Conservation (phyloP, 2,797 vertebrate genomes). For the Callimico goeldii region DNA sequence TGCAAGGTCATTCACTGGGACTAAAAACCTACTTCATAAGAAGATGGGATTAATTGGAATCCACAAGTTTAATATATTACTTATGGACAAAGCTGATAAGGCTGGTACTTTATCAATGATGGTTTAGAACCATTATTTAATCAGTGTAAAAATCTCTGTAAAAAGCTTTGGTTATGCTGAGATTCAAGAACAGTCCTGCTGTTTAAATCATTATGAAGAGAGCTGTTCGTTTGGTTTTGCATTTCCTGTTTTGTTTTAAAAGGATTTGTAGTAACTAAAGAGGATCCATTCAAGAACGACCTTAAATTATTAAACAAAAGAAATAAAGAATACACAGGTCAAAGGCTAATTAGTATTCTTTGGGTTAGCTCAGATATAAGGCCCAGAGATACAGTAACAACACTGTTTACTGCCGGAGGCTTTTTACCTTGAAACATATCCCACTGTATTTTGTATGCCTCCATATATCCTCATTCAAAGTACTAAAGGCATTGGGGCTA, state of each 20-base stretch:
- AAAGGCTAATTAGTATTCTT: neutral
- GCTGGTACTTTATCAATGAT: neutral
- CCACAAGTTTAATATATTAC: neutral
- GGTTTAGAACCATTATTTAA: neutral
- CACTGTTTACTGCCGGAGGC: neutral
- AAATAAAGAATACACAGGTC: neutral
- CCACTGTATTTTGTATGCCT: neutral
- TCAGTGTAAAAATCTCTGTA: neutral
- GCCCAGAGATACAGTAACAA: neutral
- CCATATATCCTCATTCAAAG: neutral
- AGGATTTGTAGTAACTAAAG: neutral
- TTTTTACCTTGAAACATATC: constrained; percentile 1
- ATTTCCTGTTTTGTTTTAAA: neutral
- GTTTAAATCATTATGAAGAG: neutral
- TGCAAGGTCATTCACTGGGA: neutral
- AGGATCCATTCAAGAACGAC: neutral
- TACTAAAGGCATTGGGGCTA: no score
- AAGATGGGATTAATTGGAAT: neutral
- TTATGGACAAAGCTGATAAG: neutral
- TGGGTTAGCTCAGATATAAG: neutral
- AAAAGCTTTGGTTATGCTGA: neutral
- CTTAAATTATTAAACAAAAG: constrained; percentile 23
- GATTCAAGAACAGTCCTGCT: neutral
- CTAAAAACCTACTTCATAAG: neutral
- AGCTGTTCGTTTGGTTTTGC: neutral